A percentile compares a stretch with the other conserved stretches of the same genome.
These are phyloP conservation scores for Meloidogyne floridensis DNA, from an alignment of 1,140 invertebrate genomes.

Conservation along the genomic window DNA sequence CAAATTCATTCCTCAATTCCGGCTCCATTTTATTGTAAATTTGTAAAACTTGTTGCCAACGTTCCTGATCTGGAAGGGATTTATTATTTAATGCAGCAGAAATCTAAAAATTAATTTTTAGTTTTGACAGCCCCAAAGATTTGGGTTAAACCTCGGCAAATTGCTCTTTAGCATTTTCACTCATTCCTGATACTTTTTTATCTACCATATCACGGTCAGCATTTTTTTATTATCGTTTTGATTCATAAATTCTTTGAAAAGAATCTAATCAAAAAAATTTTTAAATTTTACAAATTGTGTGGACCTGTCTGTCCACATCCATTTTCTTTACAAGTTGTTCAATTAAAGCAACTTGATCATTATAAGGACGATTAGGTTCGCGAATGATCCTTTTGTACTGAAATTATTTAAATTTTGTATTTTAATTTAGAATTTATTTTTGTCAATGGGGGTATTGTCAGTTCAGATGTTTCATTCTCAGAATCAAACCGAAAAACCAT, in stretches of 20 bases:
- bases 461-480: no score
- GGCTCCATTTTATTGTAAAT: conserved; percentile 48
- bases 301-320: conserved; percentile 42
- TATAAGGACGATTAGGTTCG: conserved; percentile 43
- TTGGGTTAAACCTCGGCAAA: conserved; percentile 41
- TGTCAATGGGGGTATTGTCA: no score
- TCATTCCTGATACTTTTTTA: conserved; percentile 45
- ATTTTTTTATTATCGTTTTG: conserved; percentile 49
- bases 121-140: not conserved
- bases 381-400: conserved; percentile 47
- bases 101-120: conserved; percentile 36
- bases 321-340: conserved; percentile 39
- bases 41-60: conserved; percentile 39
- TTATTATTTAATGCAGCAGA: conserved; percentile 46
- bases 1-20: conserved; percentile 41
- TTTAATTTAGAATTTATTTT: no score
- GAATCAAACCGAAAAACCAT: no score
- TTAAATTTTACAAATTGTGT: no score
- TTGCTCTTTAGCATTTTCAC: conserved; percentile 47
- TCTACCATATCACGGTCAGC: conserved; percentile 43
- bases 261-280: conserved; percentile 23
- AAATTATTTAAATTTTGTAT: conserved; percentile 2
- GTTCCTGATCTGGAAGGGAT: conserved; percentile 39
- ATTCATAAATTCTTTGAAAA: conserved; percentile 49
- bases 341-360: conserved; percentile 41